A percentile compares a stretch with the other conserved stretches of the same genome.
These are phyloP conservation scores for Psophia crepitans DNA, from an alignment of 2,113 vertebrate genomes.

Conservation along the genomic window DNA sequence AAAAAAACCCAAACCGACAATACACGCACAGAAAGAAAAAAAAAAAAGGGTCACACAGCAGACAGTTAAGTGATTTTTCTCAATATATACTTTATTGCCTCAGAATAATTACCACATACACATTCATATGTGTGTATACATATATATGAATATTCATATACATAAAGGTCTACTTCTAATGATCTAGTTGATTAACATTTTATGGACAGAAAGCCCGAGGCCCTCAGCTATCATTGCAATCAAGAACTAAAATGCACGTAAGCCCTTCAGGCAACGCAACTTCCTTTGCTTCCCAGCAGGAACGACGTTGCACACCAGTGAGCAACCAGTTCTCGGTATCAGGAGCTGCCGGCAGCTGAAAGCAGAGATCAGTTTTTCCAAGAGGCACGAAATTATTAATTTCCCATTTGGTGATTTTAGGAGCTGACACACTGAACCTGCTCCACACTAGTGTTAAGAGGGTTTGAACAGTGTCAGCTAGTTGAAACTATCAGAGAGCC, in stretches of 20 bases:
- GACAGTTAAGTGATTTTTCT: neutral
- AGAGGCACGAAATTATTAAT: neutral
- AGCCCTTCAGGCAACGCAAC: neutral
- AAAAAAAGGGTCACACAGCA: neutral
- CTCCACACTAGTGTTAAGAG: neutral
- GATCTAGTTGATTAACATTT: neutral
- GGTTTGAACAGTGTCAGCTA: neutral
- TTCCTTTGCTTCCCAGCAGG: neutral
- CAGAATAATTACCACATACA: neutral
- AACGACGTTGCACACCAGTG: accelerated
- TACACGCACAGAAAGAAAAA: too few relatives aligned
- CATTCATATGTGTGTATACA: accelerated
- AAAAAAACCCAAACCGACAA: neutral
- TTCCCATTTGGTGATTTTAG: neutral
- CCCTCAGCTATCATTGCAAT: neutral
- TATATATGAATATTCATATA: accelerated
- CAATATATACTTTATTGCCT: neutral
- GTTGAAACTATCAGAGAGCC: neutral
- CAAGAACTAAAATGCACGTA: neutral
- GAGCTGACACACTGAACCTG: neutral
- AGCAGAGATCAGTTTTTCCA: neutral
- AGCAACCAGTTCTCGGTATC: neutral
- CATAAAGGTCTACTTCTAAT: neutral
- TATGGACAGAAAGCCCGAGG: neutral
- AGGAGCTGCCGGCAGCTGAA: neutral